Evolutionary conservation across 2,113 vertebrate species (phyloP).

Genomic region (Pluvialis apricaria): DNA sequence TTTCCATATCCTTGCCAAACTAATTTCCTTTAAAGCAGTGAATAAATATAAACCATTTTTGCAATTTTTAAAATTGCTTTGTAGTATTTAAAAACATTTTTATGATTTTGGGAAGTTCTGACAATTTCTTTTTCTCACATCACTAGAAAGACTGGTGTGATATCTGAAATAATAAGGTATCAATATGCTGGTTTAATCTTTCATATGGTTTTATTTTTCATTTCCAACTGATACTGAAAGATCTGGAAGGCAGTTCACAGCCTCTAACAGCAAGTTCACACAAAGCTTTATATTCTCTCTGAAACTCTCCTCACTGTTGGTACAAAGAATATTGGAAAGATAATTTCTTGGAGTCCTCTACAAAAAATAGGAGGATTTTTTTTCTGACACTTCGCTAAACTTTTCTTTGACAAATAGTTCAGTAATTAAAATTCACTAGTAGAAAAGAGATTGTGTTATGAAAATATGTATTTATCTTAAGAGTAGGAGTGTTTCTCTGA

Average conservation of each 20-base stretch:
- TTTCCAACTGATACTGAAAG: not conserved
- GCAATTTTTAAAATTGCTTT: not conserved
- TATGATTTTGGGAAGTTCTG: not conserved
- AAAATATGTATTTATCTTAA: constrained; percentile 5
- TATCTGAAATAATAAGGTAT: not conserved
- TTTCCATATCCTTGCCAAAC: not conserved
- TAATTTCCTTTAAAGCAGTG: not conserved
- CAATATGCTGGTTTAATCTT: not conserved
- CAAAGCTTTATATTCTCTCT: not conserved
- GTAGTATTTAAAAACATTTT: not conserved
- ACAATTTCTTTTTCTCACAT: not conserved
- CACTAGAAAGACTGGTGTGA: not conserved
- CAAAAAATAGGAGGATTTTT: not conserved
- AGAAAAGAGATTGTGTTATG: not conserved
- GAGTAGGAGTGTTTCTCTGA: not conserved
- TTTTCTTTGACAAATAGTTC: not conserved
- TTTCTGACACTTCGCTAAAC: not conserved
- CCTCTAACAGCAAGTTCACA: not conserved
- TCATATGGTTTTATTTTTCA: constrained; percentile 20
- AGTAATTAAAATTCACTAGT: not conserved
- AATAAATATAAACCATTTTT: not conserved
- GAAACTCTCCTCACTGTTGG: not conserved
- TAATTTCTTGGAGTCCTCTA: not conserved
- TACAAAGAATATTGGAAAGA: constrained; percentile 6
- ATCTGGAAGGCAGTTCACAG: not conserved